These are phyloP conservation scores for Fissipunctia ypsillon DNA, from an alignment of 2,888 invertebrate genomes.

Conservation along the genomic window DNA sequence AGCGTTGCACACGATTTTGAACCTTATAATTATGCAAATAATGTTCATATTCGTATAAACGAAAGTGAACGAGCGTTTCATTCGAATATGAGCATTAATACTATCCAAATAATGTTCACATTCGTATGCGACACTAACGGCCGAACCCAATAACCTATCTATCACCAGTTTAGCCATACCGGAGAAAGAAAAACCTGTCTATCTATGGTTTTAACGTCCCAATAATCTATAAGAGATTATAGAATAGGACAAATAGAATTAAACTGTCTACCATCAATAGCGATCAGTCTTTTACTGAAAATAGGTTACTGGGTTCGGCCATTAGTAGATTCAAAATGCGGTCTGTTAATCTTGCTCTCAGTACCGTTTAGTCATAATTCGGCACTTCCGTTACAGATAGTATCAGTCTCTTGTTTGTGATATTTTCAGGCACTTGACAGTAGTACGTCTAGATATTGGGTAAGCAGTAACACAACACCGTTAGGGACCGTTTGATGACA, in stretches of 20 bases:
- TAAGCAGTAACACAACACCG: background rate
- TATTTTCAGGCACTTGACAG: slow-evolving; percentile 49
- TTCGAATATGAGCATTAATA: background rate
- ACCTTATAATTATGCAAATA: background rate
- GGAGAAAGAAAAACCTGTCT: no score
- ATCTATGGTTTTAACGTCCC: no score
- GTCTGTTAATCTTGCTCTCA: background rate
- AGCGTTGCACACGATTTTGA: background rate
- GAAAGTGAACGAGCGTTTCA: background rate
- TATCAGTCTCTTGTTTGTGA: slow-evolving; percentile 55
- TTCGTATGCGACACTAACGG: no score
- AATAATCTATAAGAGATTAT: no score
- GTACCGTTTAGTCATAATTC: slow-evolving; percentile 31
- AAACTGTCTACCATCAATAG: no score
- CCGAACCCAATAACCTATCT: no score
- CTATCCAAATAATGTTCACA: background rate
- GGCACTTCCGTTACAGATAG: slow-evolving; percentile 19
- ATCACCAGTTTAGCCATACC: no score
- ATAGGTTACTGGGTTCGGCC: no score
- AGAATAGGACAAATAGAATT: no score
- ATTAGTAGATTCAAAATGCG: background rate
- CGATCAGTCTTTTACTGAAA: no score
- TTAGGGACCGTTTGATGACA: background rate
- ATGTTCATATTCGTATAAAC: background rate
- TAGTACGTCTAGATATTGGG: slow-evolving; percentile 21